Conservation (phyloP, 1,140 invertebrate genomes). For the Psilanteris sp. region DNA sequence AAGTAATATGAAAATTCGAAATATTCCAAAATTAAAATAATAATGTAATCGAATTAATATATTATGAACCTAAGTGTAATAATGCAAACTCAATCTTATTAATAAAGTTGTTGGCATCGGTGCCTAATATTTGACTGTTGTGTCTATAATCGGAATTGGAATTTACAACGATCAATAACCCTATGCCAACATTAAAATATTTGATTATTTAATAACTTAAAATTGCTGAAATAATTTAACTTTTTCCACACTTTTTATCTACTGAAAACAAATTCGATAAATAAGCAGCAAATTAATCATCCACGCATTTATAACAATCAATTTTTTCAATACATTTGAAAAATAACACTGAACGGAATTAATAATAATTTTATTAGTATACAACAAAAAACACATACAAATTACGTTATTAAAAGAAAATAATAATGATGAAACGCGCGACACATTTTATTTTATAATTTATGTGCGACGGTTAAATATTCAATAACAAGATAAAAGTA, state of each 20-base stretch:
- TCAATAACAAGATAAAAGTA: slow-evolving; percentile 1
- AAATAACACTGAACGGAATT: too few relatives aligned
- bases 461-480: too few relatives aligned
- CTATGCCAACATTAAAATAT: slow-evolving; percentile 1
- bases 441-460: too few relatives aligned
- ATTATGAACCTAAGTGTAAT: too few relatives aligned
- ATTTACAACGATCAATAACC: slow-evolving; percentile 15
- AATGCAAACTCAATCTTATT: not conserved
- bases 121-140: slow-evolving; percentile 9
- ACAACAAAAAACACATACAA: too few relatives aligned
- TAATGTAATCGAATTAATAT: too few relatives aligned
- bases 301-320: not conserved
- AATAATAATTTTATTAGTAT: too few relatives aligned
- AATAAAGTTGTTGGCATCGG: slow-evolving; percentile 5
- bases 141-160: slow-evolving; percentile 3
- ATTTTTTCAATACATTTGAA: not conserved
- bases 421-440: too few relatives aligned
- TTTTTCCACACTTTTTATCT: slow-evolving; percentile 3
- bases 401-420: not conserved
- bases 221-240: slow-evolving; percentile 13
- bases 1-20: too few relatives aligned
- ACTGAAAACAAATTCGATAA: slow-evolving; percentile 4
- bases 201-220: slow-evolving; percentile 23
- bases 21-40: too few relatives aligned
- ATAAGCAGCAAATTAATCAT: slow-evolving; percentile 2